Conservation (phyloP, 1,140 invertebrate species). For the Drosophila asahinai region DNA sequence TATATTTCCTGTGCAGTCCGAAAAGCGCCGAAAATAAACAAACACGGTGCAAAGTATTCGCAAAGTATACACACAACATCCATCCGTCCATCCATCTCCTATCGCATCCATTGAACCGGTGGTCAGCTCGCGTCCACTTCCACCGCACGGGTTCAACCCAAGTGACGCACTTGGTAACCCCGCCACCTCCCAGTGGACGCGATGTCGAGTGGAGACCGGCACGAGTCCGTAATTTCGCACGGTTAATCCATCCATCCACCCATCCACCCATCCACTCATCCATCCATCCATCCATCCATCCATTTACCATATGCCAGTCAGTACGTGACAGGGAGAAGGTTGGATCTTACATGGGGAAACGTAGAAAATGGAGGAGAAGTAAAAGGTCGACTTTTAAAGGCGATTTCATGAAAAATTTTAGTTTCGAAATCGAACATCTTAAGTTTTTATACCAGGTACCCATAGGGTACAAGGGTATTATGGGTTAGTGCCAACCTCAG, state of each 20-base stretch:
- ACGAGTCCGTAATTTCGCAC: constrained; percentile 61
- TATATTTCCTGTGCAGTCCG: constrained; percentile 52
- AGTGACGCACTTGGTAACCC: constrained; percentile 49
- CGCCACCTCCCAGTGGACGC: constrained; percentile 11
- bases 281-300: constrained; percentile 4
- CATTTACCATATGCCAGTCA: constrained; percentile 27
- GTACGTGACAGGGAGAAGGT: constrained; percentile 50
- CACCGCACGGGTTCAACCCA: constrained; percentile 20
- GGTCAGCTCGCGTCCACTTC: constrained; percentile 27
- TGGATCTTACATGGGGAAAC: constrained; percentile 11
- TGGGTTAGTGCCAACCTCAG: too few relatives aligned
- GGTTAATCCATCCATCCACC: constrained; percentile 17
- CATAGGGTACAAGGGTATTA: too few relatives aligned
- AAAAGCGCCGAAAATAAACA: constrained; percentile 33
- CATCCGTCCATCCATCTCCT: constrained; percentile 12
- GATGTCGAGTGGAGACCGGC: constrained; percentile 35
- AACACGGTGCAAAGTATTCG: constrained; percentile 55
- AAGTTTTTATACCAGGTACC: too few relatives aligned
- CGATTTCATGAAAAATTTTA: not conserved
- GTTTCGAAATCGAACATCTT: too few relatives aligned
- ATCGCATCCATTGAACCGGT: constrained; percentile 22
- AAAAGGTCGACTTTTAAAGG: not conserved
- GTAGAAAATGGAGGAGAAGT: not conserved
- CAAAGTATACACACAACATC: constrained; percentile 35
- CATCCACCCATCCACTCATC: constrained; percentile 5